These are phyloP conservation scores for Ganaspis sp. DNA, from an alignment of 1,140 invertebrate species.

Conservation along the genomic window DNA sequence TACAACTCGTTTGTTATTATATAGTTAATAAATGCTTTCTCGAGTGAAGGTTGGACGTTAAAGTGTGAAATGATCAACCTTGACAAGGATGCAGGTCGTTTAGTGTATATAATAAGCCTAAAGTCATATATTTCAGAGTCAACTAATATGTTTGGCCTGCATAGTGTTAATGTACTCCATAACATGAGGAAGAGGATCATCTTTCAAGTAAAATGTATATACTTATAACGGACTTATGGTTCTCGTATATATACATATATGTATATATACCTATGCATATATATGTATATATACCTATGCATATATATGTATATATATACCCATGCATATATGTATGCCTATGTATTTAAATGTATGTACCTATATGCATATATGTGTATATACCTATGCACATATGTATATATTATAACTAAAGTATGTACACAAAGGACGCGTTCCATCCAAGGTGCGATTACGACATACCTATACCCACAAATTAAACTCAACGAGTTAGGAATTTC, in stretches of 20 bases:
- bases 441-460: conserved; percentile 27
- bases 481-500: conserved; percentile 17
- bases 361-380: background rate
- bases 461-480: conserved; percentile 20
- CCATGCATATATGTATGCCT: background rate
- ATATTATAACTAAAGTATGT: background rate
- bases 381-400: background rate
- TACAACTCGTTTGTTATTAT: background rate
- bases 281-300: background rate
- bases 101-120: background rate
- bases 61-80: conserved; percentile 11
- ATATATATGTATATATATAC: background rate
- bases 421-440: conserved; percentile 11
- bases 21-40: conserved; percentile 1
- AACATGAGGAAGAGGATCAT: background rate
- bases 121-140: background rate
- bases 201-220: conserved; percentile 16
- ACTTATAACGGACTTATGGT: conserved; percentile 5
- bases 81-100: conserved; percentile 16
- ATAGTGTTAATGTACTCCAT: conserved; percentile 4
- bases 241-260: background rate
- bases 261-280: background rate
- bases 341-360: background rate
- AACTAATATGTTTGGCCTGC: conserved; percentile 13
- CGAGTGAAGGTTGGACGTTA: background rate